Conservation (phyloP, 2,888 invertebrate genomes). For the Pseudococcus longispinus region DNA sequence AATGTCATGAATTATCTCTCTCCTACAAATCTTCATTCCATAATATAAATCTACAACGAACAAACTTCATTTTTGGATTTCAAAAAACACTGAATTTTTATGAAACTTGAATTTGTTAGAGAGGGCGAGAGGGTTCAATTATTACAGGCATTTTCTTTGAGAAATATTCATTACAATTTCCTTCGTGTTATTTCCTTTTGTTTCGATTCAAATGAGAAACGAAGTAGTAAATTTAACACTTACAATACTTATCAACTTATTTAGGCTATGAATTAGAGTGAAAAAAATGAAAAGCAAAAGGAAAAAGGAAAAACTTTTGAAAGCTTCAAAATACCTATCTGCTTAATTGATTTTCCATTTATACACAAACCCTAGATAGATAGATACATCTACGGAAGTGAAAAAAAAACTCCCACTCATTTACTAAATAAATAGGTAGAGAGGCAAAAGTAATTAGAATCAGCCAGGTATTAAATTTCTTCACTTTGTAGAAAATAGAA, state of each 20-base stretch:
- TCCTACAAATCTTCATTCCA: too few relatives aligned
- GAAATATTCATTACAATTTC: too few relatives aligned
- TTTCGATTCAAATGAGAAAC: too few relatives aligned
- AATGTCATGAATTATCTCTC: not conserved
- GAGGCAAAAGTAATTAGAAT: conserved; percentile 12
- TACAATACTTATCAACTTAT: not conserved
- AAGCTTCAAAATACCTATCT: not conserved
- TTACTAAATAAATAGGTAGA: conserved; percentile 1
- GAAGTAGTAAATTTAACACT: too few relatives aligned
- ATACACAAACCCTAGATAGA: not conserved
- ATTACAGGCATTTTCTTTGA: too few relatives aligned
- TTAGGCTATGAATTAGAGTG: not conserved
- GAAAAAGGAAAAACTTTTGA: not conserved
- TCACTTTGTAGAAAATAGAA: not conserved
- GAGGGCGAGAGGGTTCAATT: too few relatives aligned
- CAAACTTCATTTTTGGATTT: too few relatives aligned
- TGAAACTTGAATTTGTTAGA: too few relatives aligned
- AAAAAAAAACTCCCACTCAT: not conserved
- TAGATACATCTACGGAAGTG: not conserved
- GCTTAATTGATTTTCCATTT: not conserved
- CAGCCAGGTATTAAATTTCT: conserved; percentile 9
- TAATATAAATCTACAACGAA: too few relatives aligned
- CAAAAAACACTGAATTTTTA: too few relatives aligned
- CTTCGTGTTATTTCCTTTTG: too few relatives aligned
- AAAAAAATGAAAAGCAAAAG: not conserved